phyloP scores from a whole-genome alignment of 2,797 vertebrate species.

The Agapornis canus region DNA sequence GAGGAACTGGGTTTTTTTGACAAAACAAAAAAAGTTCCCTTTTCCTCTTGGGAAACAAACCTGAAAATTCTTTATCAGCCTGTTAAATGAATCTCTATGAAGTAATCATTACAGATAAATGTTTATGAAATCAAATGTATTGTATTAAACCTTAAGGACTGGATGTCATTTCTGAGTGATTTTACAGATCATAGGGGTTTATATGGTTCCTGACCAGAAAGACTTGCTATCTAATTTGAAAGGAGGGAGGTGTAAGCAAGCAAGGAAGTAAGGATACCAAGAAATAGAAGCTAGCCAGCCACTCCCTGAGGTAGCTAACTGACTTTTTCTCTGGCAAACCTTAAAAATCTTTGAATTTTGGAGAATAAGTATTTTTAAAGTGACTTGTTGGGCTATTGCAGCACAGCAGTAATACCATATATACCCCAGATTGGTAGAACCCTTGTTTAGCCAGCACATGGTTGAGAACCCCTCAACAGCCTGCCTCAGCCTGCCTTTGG shows the following conservation, averaged over 20 bases:
- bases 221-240: background rate
- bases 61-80: background rate
- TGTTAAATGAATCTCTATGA: background rate
- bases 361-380: background rate
- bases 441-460: background rate
- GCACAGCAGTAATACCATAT: background rate
- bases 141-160: background rate
- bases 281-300: background rate
- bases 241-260: background rate
- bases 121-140: background rate
- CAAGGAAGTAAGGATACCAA: background rate
- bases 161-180: background rate
- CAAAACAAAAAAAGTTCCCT: background rate
- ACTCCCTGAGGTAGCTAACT: background rate
- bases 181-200: background rate
- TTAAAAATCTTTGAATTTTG: background rate
- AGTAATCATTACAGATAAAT: background rate
- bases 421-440: background rate
- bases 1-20: background rate
- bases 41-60: background rate
- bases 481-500: background rate
- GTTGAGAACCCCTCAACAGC: background rate
- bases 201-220: background rate
- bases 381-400: background rate
- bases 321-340: background rate